phyloP scores from a whole-genome alignment of 2,797 vertebrate genomes.

The Stomatorhinus walkeri region DNA sequence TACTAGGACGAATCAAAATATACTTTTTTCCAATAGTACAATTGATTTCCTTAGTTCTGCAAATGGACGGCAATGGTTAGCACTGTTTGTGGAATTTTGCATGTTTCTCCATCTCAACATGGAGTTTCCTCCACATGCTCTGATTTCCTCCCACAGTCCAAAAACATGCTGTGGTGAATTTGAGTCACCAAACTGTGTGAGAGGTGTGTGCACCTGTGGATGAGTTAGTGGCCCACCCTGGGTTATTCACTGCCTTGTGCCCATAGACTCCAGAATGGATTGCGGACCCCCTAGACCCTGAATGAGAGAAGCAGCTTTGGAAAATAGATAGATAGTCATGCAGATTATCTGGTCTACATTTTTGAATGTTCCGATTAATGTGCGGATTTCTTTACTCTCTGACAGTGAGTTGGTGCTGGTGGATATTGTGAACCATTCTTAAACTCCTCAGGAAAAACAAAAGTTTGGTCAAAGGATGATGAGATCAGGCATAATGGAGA shows the following conservation, averaged over 20 bases:
- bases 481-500: background rate
- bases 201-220: background rate
- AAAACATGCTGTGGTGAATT: background rate
- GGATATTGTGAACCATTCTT: background rate
- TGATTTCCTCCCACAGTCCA: background rate
- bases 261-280: background rate
- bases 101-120: background rate
- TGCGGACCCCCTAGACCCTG: background rate
- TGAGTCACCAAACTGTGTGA: background rate
- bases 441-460: background rate
- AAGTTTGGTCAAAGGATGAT: background rate
- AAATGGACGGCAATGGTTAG: background rate
- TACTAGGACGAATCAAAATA: background rate
- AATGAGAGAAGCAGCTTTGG: background rate
- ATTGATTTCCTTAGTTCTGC: background rate
- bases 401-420: background rate
- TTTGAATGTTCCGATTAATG: background rate
- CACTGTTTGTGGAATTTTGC: background rate
- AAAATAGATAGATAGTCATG: background rate
- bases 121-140: background rate
- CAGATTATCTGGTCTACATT: background rate
- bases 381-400: background rate
- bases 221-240: background rate
- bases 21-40: background rate
- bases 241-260: background rate